Evolutionary conservation across 2,888 invertebrate genomes (phyloP), one percentile per base, ranked within the genome.

Genomic region (Chrysolina haemoptera): DNA sequence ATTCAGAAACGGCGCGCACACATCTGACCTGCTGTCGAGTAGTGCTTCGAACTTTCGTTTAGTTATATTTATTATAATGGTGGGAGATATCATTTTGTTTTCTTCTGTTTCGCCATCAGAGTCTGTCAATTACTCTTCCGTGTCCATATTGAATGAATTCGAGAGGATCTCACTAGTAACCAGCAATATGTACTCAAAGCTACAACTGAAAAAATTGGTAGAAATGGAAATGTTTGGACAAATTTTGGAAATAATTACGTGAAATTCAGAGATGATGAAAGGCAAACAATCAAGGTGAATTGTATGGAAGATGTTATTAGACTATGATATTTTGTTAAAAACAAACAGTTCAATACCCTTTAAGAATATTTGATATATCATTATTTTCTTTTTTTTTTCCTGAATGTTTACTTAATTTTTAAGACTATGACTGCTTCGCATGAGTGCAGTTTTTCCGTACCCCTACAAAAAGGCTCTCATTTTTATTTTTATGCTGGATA

Each of bases 371-470:
- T 27, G 27, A 27, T 27, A 27, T 27, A 27, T 27, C 5, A 27
- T 27, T 1, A 3, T 5, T 3, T 27, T 27, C 1, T 27, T 3
- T 5, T 12, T 43, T 43, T 43, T 43, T 43, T 1, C 48, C 3
- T 11, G n/a, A 50, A 50, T n/a, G n/a, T n/a, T n/a, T n/a, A n/a
- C n/a, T n/a, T 8, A 8, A 50, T 8, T 11, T 50, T 50, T n/a
- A 16, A 50, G 1, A 50, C n/a, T 50, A 50, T 2, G 16, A 14
- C 6, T 50, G 48, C 48, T n/a, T 50, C 48, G 48, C 48, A 14
- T 50, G 48, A 50, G 48, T n/a, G 48, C 48, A 50, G 48, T 50
- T 50, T 16, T 14, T 50, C 16, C 48, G 14, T 50, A 50, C 48
- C 48, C 6, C 8, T 8, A 4, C 1, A 4, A 43, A 43, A 43